phyloP scores from a whole-genome alignment of 2,888 invertebrate species.

The Diaprepes abbreviatus region DNA sequence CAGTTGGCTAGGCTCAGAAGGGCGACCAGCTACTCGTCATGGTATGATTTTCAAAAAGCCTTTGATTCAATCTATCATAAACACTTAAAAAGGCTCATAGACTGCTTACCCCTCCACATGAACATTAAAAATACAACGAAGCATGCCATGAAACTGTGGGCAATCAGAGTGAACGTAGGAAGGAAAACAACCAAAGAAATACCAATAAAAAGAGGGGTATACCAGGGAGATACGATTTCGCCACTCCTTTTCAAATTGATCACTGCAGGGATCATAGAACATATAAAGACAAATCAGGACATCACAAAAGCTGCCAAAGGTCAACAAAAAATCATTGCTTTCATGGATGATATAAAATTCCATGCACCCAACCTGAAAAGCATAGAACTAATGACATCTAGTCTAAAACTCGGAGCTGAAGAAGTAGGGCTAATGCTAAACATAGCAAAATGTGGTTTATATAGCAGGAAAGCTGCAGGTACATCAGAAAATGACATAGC shows the following conservation, averaged over 20 bases:
- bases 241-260: slow-evolving; percentile 47
- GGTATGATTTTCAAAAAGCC: slow-evolving; percentile 48
- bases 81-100: slow-evolving; percentile 40
- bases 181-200: slow-evolving; percentile 9
- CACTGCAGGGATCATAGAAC: slow-evolving; percentile 41
- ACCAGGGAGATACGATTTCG: slow-evolving; percentile 47
- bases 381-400: too few relatives aligned
- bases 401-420: too few relatives aligned
- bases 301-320: neutral
- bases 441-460: too few relatives aligned
- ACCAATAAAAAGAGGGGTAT: slow-evolving; percentile 10
- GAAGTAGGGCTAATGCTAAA: too few relatives aligned
- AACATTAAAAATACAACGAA: slow-evolving; percentile 18
- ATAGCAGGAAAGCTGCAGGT: too few relatives aligned
- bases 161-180: neutral
- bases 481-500: too few relatives aligned
- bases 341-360: slow-evolving; percentile 49
- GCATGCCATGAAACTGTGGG: slow-evolving; percentile 18
- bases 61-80: slow-evolving; percentile 40
- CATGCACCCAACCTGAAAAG: too few relatives aligned
- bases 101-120: slow-evolving; percentile 34
- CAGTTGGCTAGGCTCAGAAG: slow-evolving; percentile 41
- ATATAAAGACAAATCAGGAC: slow-evolving; percentile 21
- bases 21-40: slow-evolving; percentile 46
- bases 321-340: slow-evolving; percentile 33